phyloP scores from a whole-genome alignment of 2,113 vertebrate genomes.

The Pelodiscus sinensis region DNA sequence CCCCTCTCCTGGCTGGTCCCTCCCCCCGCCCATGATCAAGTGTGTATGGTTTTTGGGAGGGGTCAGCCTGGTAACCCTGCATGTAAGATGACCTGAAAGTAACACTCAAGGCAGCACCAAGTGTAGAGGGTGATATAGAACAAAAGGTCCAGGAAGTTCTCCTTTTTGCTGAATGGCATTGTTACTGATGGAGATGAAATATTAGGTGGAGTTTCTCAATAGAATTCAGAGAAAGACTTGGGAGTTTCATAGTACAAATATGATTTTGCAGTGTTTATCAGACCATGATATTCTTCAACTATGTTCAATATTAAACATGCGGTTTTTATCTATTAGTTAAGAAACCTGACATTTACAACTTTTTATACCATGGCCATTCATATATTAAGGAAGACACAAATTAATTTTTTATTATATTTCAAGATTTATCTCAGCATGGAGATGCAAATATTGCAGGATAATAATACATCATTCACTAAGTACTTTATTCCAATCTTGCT shows the following conservation, averaged over 20 bases:
- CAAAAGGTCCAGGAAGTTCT: not conserved
- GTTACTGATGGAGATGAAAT: constrained; percentile 21
- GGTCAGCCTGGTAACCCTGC: not conserved
- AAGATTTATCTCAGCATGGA: not conserved
- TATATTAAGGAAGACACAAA: not conserved
- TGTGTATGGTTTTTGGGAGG: no score
- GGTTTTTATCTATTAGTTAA: not conserved
- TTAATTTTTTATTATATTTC: not conserved
- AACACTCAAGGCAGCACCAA: not conserved
- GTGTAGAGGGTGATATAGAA: not conserved
- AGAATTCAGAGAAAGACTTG: not conserved
- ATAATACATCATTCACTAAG: not conserved
- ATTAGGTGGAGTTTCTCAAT: not conserved
- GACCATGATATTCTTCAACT: not conserved
- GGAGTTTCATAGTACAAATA: not conserved
- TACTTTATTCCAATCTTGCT: not conserved
- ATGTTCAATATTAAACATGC: not conserved
- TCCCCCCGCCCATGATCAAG: no score
- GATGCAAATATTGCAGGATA: not conserved
- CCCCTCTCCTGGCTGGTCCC: no score
- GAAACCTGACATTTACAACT: not conserved
- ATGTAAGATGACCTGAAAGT: not conserved
- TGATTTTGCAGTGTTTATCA: constrained; percentile 6
- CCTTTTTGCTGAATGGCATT: not conserved
- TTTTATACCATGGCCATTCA: not conserved